Evolutionary conservation across 2,888 invertebrate genomes (phyloP), one percentile per base, ranked within the genome.

Genomic region (Agonopterix arenella): DNA sequence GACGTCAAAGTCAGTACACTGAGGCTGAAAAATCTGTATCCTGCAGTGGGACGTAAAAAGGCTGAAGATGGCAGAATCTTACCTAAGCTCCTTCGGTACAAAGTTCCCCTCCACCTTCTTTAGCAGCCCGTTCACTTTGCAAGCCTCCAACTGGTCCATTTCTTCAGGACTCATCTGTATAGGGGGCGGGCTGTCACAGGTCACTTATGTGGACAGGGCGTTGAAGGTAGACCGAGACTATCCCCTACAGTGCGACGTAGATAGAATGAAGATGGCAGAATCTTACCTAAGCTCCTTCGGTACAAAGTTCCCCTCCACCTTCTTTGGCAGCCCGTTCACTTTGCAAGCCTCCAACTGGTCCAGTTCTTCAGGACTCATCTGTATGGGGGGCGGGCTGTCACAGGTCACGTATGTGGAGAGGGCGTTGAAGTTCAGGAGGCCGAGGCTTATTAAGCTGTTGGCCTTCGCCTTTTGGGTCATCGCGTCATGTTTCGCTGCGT

Each of bases 121-220:
- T 0, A 95, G 95, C 61, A 95, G 80, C 0, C 96, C 95, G 48
- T 94, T 91, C 36, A 90, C 74, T 64, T 94, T 94, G 48, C 94
- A 91, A 54, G 91, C 88, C 60, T 95, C 95, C 50, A 96, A 69
- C 64, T 94, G 93, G 0, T 91, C 91, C 59, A 93, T 89, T 71
- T 96, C 96, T 28, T 95, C 95, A 0, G 95, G 90, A 0, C 95
- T 92, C 90, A 96, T 93, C 66, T 95, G 93, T 63, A 96, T 89
- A 0, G 96, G 95, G 42, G 95, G 93, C 0, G 96, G 95, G 60
- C 95, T 95, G 69, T 96, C 96, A 61, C 95, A 95, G 37, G 93
- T 92, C 44, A 94, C 93, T 64, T 93, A 93, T 0, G 92, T 91
- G 0, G 91, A 91, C 4, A 92, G 70, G 7, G 90, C 88, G 61